phyloP scores from a whole-genome alignment of 2,797 vertebrate species.

The Intellagama lesueurii region DNA sequence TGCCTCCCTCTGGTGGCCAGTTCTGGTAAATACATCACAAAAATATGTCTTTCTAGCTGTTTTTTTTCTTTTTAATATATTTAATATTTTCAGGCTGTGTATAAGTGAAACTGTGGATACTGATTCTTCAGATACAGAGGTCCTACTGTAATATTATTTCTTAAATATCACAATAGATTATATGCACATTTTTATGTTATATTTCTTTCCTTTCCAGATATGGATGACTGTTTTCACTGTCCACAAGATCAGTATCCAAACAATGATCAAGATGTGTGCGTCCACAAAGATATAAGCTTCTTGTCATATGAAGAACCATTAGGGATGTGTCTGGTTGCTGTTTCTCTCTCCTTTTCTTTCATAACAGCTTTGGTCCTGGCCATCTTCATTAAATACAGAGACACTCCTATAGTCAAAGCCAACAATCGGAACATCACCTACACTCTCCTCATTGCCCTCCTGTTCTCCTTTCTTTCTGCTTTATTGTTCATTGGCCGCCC shows the following conservation, averaged over 20 bases:
- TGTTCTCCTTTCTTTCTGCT: background rate
- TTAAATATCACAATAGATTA: too few species aligned
- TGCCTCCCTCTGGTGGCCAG: too few species aligned
- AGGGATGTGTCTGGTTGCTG: background rate
- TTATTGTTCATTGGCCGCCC: background rate
- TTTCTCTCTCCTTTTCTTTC: background rate
- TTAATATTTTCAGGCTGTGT: background rate
- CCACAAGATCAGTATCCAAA: background rate
- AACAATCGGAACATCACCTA: too few species aligned
- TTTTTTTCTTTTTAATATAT: background rate
- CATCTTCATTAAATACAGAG: background rate
- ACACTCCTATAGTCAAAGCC: background rate
- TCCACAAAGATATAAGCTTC: background rate
- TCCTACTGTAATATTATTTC: too few species aligned
- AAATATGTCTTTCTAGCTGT: background rate
- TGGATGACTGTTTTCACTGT: background rate
- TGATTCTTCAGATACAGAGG: background rate
- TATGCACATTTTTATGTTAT: too few species aligned
- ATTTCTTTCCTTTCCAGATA: background rate
- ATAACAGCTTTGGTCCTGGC: background rate
- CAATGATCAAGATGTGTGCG: background rate
- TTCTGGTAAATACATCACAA: too few species aligned
- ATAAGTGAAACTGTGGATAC: too few species aligned
- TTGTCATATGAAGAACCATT: background rate
- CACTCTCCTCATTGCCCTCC: background rate